Conservation (phyloP, 2,888 invertebrate species). For the Parapristionchus giblindavisi region DNA sequence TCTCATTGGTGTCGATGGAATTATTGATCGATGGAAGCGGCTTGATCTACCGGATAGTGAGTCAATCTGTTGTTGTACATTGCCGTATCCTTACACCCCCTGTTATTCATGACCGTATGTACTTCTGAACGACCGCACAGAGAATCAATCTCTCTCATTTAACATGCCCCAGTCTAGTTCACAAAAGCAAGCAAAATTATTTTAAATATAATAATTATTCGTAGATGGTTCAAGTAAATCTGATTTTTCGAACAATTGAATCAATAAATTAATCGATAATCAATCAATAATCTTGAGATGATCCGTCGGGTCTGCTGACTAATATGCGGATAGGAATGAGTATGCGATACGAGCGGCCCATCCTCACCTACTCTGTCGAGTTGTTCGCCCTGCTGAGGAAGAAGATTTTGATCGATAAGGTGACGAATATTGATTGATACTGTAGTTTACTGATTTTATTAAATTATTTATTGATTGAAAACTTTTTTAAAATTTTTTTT, state of each 20-base stretch:
- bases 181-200: too few species aligned
- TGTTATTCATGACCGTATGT: too few species aligned
- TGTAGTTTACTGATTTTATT: background rate
- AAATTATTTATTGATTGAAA: too few species aligned
- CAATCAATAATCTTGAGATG: background rate
- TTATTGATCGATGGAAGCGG: constrained; percentile 20
- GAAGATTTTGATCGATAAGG: background rate
- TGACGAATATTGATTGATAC: background rate
- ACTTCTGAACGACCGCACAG: too few species aligned
- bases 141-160: too few species aligned
- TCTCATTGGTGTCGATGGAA: constrained; percentile 2
- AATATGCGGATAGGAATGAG: constrained; percentile 3
- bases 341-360: background rate
- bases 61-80: too few species aligned
- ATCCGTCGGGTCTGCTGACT: constrained; percentile 7
- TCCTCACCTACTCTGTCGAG: background rate
- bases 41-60: background rate
- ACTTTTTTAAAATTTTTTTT: background rate
- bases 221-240: too few species aligned
- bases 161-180: too few species aligned
- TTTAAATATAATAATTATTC: too few species aligned
- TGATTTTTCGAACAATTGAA: too few species aligned
- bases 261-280: too few species aligned
- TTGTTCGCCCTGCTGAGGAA: background rate
- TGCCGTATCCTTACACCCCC: too few species aligned